phyloP scores from a whole-genome alignment of 2,113 vertebrate genomes.

The Melanostigma gelatinosum region DNA sequence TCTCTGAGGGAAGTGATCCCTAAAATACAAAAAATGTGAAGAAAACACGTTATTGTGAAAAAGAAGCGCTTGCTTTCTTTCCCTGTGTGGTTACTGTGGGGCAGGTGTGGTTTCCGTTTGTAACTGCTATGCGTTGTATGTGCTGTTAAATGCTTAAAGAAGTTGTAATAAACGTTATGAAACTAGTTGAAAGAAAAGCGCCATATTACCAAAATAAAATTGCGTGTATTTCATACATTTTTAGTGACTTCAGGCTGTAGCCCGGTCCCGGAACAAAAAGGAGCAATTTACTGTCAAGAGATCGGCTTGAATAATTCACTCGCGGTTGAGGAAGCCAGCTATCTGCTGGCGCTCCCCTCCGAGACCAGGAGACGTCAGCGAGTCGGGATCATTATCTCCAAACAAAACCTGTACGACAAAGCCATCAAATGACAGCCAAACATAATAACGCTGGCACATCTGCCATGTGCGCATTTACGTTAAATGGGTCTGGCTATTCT shows the following conservation, averaged over 20 bases:
- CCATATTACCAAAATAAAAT: too few species aligned
- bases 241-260: background rate
- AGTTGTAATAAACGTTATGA: background rate
- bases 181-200: background rate
- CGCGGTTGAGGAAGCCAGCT: slow-evolving; percentile 30
- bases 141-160: background rate
- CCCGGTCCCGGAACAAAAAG: background rate
- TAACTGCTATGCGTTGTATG: background rate
- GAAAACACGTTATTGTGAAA: background rate
- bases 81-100: background rate
- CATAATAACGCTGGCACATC: slow-evolving; percentile 40
- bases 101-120: background rate
- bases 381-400: slow-evolving; percentile 63
- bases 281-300: slow-evolving; percentile 19
- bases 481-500: slow-evolving; percentile 63
- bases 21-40: slow-evolving; percentile 75
- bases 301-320: slow-evolving; percentile 40
- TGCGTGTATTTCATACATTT: background rate
- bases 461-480: slow-evolving; percentile 63
- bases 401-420: slow-evolving; percentile 54
- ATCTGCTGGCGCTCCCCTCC: slow-evolving; percentile 19
- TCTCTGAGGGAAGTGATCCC: slow-evolving; percentile 82
- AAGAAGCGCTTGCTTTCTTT: background rate
- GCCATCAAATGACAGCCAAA: slow-evolving; percentile 52
- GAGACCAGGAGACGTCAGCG: slow-evolving; percentile 54